Conservation (phyloP, 2,113 vertebrate species). For the Chaetodon auriga region DNA sequence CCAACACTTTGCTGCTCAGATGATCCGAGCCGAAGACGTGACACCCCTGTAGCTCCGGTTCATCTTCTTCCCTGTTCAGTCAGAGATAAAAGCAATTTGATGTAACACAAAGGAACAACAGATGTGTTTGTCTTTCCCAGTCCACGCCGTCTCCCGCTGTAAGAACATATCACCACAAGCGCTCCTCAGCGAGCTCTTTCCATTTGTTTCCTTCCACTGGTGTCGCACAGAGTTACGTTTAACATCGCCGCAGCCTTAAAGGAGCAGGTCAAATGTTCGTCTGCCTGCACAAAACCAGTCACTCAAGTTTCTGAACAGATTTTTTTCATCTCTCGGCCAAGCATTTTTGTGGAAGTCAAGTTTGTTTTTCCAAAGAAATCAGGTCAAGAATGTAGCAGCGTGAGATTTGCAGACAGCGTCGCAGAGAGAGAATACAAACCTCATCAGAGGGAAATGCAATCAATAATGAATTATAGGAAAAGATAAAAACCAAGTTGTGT, state of each 20-base stretch:
- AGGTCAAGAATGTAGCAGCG: background rate
- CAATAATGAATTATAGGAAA: background rate
- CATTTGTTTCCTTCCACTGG: slow-evolving; percentile 30
- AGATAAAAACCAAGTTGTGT: background rate
- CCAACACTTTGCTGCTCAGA: background rate
- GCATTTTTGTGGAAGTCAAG: too few relatives aligned
- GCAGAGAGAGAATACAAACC: background rate
- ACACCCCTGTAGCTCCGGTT: slow-evolving; percentile 8
- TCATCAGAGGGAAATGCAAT: background rate
- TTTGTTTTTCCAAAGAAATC: background rate
- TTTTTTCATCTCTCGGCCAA: too few relatives aligned
- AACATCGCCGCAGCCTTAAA: background rate
- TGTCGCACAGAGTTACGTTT: slow-evolving; percentile 13
- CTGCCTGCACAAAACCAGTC: background rate
- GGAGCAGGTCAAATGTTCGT: slow-evolving; percentile 1
- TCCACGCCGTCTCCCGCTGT: background rate
- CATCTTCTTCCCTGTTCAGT: slow-evolving; percentile 15
- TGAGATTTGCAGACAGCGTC: background rate
- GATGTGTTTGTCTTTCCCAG: slow-evolving; percentile 42
- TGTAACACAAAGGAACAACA: slow-evolving; percentile 38
- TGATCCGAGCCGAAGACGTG: background rate
- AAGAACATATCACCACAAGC: slow-evolving; percentile 27
- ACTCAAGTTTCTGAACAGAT: too few relatives aligned
- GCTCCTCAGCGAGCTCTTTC: slow-evolving; percentile 11
- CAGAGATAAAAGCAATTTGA: slow-evolving; percentile 58